phyloP scores from a whole-genome alignment of 2,113 vertebrate genomes.

The Clinocottus analis region DNA sequence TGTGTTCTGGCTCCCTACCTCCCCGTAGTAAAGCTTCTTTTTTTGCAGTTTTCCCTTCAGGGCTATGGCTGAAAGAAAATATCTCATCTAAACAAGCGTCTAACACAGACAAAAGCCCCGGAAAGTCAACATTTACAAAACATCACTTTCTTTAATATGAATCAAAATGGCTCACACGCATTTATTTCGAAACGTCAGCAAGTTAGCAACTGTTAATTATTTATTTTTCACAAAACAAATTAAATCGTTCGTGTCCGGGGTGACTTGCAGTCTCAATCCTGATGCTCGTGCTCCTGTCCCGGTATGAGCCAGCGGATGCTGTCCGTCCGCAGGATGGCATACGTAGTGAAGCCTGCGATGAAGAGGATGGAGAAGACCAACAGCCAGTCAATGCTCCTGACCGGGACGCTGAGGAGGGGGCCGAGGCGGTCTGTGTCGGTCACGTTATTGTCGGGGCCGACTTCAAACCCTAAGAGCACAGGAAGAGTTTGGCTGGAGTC shows the following conservation, averaged over 20 bases:
- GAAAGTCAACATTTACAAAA: neutral
- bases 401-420: constrained; percentile 87
- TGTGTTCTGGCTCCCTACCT: neutral
- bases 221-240: neutral
- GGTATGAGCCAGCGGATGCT: constrained; percentile 96
- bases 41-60: neutral
- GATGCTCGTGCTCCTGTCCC: constrained; percentile 95
- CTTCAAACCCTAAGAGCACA: constrained; percentile 89
- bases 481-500: neutral
- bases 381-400: constrained; percentile 94
- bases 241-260: neutral
- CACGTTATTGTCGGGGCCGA: constrained; percentile 82
- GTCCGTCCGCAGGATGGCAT: constrained; percentile 92
- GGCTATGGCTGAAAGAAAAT: neutral
- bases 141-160: constrained; percentile 39
- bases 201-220: constrained; percentile 24
- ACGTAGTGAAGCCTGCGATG: constrained; percentile 88
- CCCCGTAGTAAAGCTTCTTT: neutral
- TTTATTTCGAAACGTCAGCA: constrained; percentile 13
- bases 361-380: constrained; percentile 95
- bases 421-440: constrained; percentile 86
- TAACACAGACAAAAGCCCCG: neutral
- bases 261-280: constrained; percentile 83
- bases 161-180: constrained; percentile 1
- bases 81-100: neutral